Conservation (phyloP, 2,113 vertebrate genomes). For the Sylvia atricapilla region DNA sequence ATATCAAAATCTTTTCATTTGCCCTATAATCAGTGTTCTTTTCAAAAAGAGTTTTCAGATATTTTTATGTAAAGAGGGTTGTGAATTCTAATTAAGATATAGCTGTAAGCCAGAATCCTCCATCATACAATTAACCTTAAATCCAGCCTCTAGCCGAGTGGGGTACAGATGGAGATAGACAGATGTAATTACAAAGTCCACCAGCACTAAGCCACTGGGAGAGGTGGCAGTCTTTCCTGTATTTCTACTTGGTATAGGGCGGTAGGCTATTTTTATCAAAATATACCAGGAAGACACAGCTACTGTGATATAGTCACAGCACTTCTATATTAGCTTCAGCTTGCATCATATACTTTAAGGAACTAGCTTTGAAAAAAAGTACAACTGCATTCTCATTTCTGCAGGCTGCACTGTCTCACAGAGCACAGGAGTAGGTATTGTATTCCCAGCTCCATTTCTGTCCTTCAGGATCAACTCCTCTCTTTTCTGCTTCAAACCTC, state of each 20-base stretch:
- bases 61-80: constrained; percentile 4
- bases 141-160: not conserved
- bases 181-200: constrained; percentile 51
- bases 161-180: constrained; percentile 8
- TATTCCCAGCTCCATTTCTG: not conserved
- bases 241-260: not conserved
- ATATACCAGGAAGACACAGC: not conserved
- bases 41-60: not conserved
- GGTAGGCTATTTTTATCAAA: constrained; percentile 7
- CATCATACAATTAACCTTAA: constrained; percentile 20
- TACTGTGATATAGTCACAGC: not conserved
- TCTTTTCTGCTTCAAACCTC: not conserved
- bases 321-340: not conserved
- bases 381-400: not conserved
- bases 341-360: not conserved
- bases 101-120: constrained; percentile 12
- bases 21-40: not conserved
- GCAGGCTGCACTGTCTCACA: not conserved
- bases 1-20: constrained; percentile 10
- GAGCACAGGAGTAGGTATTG: rapidly evolving
- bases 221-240: not conserved
- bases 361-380: not conserved
- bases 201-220: constrained; percentile 21
- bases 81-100: constrained; percentile 39
- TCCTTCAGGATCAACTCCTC: not conserved